Evolutionary conservation across 2,888 invertebrate species (phyloP).

Genomic region (Endotricha flammealis): DNA sequence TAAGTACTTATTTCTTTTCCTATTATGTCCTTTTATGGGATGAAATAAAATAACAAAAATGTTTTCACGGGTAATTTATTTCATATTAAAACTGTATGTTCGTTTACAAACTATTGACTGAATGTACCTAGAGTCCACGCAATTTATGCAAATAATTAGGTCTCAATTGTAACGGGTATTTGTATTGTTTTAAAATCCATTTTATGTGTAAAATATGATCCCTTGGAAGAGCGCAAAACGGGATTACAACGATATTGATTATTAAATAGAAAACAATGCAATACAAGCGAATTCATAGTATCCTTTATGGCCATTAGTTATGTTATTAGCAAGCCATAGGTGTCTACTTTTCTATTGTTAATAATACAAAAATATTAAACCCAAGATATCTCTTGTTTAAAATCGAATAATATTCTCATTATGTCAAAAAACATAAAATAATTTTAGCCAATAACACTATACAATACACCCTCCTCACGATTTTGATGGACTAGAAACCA

Average conservation of each 20-base stretch:
- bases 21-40: not conserved
- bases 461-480: conserved; percentile 45
- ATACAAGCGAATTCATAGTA: conserved; percentile 69
- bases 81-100: conserved; percentile 51
- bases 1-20: no score
- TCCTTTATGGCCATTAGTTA: conserved; percentile 71
- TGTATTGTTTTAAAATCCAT: conserved; percentile 6
- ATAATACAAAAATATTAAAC: conserved; percentile 64
- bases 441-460: conserved; percentile 55
- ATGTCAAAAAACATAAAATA: conserved; percentile 38
- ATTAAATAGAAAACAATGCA: conserved; percentile 68
- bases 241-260: conserved; percentile 28
- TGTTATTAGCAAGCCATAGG: conserved; percentile 76
- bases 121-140: conserved; percentile 33
- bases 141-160: conserved; percentile 27
- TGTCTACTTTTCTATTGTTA: conserved; percentile 70
- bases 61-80: conserved; percentile 70
- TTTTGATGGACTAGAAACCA: conserved; percentile 76
- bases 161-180: conserved; percentile 8
- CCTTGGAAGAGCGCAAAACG: conserved; percentile 17
- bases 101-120: conserved; percentile 58
- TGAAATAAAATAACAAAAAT: conserved; percentile 24
- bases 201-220: conserved; percentile 11
- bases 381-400: conserved; percentile 55
- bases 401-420: conserved; percentile 43